Conservation (phyloP, 2,113 vertebrate species). For the Phylloscopus trochiloides region DNA sequence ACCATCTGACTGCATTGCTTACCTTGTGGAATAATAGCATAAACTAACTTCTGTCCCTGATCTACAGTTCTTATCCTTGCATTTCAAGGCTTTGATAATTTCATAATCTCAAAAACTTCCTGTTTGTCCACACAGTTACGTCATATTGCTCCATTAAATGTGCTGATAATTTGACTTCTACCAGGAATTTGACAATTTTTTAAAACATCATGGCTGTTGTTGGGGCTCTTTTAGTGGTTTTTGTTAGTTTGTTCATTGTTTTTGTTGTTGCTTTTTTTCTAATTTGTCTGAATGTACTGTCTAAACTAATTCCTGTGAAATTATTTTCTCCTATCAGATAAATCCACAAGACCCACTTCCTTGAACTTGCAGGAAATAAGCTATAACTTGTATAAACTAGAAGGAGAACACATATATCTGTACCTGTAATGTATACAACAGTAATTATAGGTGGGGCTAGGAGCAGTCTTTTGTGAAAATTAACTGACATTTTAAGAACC, state of each 20-base stretch:
- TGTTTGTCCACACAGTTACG: not conserved
- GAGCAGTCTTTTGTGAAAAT: not conserved
- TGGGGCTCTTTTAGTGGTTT: fast-evolving
- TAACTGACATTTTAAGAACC: not conserved
- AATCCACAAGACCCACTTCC: not conserved
- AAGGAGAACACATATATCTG: not conserved
- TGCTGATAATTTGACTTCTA: not conserved
- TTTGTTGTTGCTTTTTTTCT: too few relatives aligned
- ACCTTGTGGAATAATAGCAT: not conserved
- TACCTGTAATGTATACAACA: not conserved
- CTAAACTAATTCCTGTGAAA: not conserved
- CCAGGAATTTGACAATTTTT: not conserved
- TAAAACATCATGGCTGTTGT: not conserved
- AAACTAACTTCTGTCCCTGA: not conserved
- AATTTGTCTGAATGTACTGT: not conserved
- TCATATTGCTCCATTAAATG: not conserved
- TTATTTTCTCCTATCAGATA: not conserved
- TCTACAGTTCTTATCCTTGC: not conserved
- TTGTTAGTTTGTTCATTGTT: not conserved
- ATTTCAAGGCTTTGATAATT: not conserved
- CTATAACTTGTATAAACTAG: not conserved
- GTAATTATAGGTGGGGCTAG: not conserved
- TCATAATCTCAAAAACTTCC: not conserved
- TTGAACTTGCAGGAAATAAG: not conserved
- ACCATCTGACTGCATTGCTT: not conserved